Evolutionary conservation across 1,140 invertebrate species (phyloP), one percentile per base, ranked within the genome.

Genomic region (Bombyx mandarina): DNA sequence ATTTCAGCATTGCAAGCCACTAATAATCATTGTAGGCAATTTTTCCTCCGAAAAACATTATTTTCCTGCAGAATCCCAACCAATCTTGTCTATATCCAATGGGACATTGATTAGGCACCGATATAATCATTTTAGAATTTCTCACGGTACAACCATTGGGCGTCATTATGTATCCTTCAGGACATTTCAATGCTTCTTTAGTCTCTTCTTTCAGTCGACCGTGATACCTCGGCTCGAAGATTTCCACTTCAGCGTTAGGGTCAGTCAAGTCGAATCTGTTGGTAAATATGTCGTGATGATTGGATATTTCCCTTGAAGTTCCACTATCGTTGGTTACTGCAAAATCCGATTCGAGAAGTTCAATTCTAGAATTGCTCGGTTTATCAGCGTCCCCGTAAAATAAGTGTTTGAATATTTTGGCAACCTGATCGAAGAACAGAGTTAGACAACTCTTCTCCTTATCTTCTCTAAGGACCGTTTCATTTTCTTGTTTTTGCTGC

Each of bases 31-130:
- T 35, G 26, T 35, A 35, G 26, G 26, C 26, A 3, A 35, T 35
- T 35, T 35, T 35, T 35, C 26, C 26, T 35, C 26, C 26, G 4
- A 35, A 35, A 5, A 73, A 69, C 12, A 59, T 53, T 7, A 65
- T n/a, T 35, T 35, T 35, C 69, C 77, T 71, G 44, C 82, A 85
- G 57, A 67, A 75, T 9, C 79, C 79, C 8, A 75, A 66, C 65
- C 71, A 67, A 58, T 80, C 79, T n/a, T 51, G 54, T 52, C 67
- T 75, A 45, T 82, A 85, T 8, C 79, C 79, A 51, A 54, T 57
- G 4, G 78, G 79, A 56, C 82, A 85, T 50, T 85, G 79, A 59
- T 56, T 64, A 42, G 82, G 79, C 43, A 82, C 63, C 3, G 73
- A 65, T 43, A 82, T 66, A 45, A 85, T 77, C 49, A 79, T 73